Evolutionary conservation across 2,113 vertebrate genomes (phyloP).

Genomic region (Cheilinus undulatus): DNA sequence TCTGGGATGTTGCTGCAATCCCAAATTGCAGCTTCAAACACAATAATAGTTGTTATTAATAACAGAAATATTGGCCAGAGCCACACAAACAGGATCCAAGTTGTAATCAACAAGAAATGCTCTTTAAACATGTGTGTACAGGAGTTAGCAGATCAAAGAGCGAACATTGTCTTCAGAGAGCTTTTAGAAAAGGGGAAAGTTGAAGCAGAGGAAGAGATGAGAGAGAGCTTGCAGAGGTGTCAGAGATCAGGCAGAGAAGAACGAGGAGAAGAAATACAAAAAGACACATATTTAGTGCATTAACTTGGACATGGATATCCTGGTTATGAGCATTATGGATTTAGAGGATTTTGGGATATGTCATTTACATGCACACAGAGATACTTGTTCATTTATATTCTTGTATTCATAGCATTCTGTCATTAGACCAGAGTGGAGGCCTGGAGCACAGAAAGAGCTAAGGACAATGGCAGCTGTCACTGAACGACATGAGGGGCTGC

Average conservation of each 20-base stretch:
- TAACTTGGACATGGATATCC: no score
- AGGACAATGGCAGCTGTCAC: no score
- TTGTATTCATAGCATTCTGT: no score
- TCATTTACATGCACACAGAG: no score
- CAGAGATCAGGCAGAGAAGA: not conserved
- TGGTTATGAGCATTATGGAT: no score
- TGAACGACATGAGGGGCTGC: no score
- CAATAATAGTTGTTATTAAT: constrained; percentile 4
- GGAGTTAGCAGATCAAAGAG: not conserved
- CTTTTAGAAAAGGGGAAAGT: not conserved
- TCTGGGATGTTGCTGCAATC: not conserved
- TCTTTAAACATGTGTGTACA: not conserved
- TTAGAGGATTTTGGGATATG: no score
- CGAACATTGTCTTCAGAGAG: not conserved
- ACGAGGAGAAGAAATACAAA: not conserved
- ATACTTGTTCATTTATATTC: no score
- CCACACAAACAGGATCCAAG: not conserved
- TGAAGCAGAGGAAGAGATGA: not conserved
- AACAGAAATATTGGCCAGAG: not conserved
- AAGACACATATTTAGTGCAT: not conserved
- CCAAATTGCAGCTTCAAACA: not conserved
- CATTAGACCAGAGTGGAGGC: no score
- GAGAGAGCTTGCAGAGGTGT: not conserved
- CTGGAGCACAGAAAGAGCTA: no score
- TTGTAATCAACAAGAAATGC: not conserved